phyloP scores from a whole-genome alignment of 2,113 vertebrate species.

The Plecturocebus donacophilus region DNA sequence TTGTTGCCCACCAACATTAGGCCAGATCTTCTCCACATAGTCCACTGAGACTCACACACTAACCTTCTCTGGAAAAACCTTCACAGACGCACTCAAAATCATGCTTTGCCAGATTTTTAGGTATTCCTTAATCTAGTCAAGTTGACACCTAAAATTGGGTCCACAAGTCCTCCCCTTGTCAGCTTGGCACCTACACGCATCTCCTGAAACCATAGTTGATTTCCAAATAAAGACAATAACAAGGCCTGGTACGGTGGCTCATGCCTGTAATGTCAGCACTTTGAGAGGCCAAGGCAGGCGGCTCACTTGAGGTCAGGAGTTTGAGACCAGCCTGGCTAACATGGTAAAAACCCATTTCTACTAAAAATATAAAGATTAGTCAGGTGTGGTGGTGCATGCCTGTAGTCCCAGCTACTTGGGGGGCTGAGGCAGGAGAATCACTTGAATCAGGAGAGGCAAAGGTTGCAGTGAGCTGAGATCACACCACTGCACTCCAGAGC shows the following conservation, averaged over 20 bases:
- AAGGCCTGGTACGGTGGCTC: not conserved
- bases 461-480: not conserved
- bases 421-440: not conserved
- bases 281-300: not conserved
- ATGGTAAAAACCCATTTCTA: not conserved
- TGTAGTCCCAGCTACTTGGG: not conserved
- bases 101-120: no score
- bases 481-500: not conserved
- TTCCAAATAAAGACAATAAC: no score
- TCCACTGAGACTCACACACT: no score
- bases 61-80: no score
- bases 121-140: no score
- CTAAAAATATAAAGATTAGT: not conserved
- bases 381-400: not conserved
- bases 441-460: not conserved
- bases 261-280: not conserved
- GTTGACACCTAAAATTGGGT: no score
- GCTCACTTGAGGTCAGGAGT: not conserved
- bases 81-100: no score
- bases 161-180: no score
- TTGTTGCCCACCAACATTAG: no score
- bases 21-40: no score
- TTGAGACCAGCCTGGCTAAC: not conserved
- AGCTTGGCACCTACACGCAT: no score
- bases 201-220: no score